Base-by-base conservation (phyloP, 1,140 invertebrate species). In the fruit fly (Drosophila melanogaster) region DNA sequence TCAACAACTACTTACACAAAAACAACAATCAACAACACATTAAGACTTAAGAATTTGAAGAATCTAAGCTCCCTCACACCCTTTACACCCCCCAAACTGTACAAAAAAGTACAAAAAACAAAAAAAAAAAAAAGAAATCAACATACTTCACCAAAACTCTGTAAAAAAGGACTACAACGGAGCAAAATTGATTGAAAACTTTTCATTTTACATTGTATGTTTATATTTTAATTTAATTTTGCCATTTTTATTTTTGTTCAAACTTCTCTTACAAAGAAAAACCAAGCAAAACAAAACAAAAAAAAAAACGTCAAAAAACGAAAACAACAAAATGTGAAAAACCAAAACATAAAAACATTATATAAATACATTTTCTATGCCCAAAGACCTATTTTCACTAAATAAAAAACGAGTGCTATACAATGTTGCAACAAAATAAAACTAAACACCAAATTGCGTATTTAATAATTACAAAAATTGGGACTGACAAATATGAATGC, bases 331-430 rank as follows among this genome's bases (percentile, higher is more conserved):
- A 56, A 56, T 70, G 71, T 74, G 17, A 54, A 62, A 62, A 62
- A 62, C 38, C 57, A 41, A 40, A 61, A 40, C 70, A 35, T 49
- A 22, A 47, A 62, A 60, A 47, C 37, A 64, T 53, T 71, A 38
- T 37, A 76, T 76, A 51, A 73, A 74, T 43, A 54, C 66, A 57
- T 40, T 19, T 57, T 51, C 33, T 72, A 47, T 54, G 50, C 37
- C 35, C 47, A 73, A 56, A 61, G 26, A 77, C 41, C 47, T 59
- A 59, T 53, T 78, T 66, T 56, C 76, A 73, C 38, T 51, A 53
- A 79, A 79, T 67, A 79, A 74, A 76, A 77, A 71, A 47, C 43
- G 46, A 74, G 47, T 38, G 43, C 69, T 44, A 35, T 35, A 67
- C 12, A 44, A 10, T 40, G 22, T 72, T 59, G 33, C 49, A 44